A percentile compares a stretch with the other conserved stretches of the same genome.
These are phyloP conservation scores for Regulus satrapa DNA, from an alignment of 2,113 vertebrate species.

Conservation along the genomic window DNA sequence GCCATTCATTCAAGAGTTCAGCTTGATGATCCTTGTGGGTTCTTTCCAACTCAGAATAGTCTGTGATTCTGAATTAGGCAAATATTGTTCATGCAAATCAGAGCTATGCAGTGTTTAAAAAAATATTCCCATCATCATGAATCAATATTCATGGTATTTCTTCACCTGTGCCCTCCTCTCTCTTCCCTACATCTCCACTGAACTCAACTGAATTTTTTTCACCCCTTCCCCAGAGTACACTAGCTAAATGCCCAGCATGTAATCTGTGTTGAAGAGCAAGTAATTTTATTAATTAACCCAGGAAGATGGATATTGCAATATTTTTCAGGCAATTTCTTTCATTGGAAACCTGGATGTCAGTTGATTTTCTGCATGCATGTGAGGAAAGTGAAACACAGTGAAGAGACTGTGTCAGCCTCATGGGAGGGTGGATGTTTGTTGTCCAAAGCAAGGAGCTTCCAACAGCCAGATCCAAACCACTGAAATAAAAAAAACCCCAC, in stretches of 20 bases:
- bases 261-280: conserved; percentile 43
- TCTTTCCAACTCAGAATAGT: not conserved
- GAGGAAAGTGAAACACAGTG: not conserved
- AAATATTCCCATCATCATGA: not conserved
- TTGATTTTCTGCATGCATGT: not conserved
- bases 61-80: not conserved
- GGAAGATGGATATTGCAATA: not conserved
- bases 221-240: not conserved
- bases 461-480: not conserved
- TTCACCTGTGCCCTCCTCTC: not conserved
- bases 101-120: not conserved
- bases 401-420: not conserved
- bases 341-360: not conserved
- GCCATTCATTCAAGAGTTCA: not conserved
- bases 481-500: not conserved
- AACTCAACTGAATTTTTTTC: not conserved
- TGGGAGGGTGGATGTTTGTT: not conserved
- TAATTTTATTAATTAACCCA: conserved; percentile 46
- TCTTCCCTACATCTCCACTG: not conserved
- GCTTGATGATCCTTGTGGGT: not conserved
- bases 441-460: not conserved
- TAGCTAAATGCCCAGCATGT: not conserved
- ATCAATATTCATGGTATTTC: not conserved
- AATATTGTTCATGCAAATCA: not conserved
- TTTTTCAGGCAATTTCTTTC: conserved; percentile 1